phyloP scores from a whole-genome alignment of 2,113 vertebrate species.

The Sturnus vulgaris region DNA sequence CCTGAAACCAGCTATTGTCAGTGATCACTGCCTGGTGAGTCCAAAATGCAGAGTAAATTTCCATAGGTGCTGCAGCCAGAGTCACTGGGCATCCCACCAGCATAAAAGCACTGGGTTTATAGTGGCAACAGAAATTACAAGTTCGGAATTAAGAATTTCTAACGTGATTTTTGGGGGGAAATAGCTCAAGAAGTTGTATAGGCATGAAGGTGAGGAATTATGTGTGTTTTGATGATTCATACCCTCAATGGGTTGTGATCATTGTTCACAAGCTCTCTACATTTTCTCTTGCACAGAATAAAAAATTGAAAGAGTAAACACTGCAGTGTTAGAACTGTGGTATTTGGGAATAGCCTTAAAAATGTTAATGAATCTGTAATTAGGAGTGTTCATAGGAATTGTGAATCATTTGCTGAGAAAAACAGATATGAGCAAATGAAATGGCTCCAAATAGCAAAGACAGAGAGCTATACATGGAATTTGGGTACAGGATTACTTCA shows the following conservation, averaged over 20 bases:
- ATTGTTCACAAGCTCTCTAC: background rate
- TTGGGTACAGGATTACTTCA: background rate
- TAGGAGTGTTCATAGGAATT: constrained; percentile 14
- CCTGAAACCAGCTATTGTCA: background rate
- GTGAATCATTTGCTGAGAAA: constrained; percentile 41
- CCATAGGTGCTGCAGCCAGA: background rate
- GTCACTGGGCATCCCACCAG: background rate
- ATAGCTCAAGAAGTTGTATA: background rate
- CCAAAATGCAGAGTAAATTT: background rate
- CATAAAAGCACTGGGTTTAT: background rate
- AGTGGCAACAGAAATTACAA: background rate
- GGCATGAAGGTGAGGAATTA: background rate
- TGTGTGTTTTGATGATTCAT: background rate
- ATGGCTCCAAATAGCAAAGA: background rate
- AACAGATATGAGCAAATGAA: constrained; percentile 30
- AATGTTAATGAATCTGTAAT: background rate
- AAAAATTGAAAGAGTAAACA: background rate
- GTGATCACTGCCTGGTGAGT: background rate
- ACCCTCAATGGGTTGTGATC: background rate
- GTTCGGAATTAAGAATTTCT: background rate
- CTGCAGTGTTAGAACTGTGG: background rate
- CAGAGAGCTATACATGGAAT: background rate
- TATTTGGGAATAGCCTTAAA: constrained; percentile 27
- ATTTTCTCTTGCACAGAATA: background rate
- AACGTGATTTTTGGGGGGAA: background rate